These are phyloP conservation scores for Esox niger DNA, from an alignment of 2,113 vertebrate species.

Conservation along the genomic window DNA sequence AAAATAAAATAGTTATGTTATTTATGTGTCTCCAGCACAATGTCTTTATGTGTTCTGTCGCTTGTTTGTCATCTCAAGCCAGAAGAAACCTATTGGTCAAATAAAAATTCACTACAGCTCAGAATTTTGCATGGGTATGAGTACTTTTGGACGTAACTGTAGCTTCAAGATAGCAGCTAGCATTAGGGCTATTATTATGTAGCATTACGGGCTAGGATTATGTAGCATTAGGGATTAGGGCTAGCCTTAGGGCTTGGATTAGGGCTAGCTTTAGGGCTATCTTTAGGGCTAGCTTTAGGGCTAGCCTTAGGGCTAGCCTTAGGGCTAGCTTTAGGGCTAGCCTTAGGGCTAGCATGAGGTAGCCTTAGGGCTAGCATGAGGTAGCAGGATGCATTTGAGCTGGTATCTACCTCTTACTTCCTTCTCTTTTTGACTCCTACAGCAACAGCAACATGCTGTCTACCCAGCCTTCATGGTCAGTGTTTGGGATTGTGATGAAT, in stretches of 20 bases:
- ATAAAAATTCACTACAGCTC: too few relatives aligned
- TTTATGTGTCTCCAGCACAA: too few relatives aligned
- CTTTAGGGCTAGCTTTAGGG: background rate
- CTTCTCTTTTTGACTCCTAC: slow-evolving; percentile 31
- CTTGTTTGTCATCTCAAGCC: too few relatives aligned
- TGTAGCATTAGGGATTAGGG: background rate
- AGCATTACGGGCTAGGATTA: background rate
- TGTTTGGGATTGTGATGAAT: slow-evolving; percentile 25
- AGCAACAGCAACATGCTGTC: slow-evolving; percentile 62
- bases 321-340: background rate
- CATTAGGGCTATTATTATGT: background rate
- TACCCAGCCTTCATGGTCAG: slow-evolving; percentile 70
- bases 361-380: background rate
- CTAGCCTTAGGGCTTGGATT: background rate
- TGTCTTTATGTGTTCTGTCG: too few relatives aligned
- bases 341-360: background rate
- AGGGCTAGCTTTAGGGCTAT: background rate
- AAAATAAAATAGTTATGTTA: too few relatives aligned
- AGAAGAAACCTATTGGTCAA: too few relatives aligned
- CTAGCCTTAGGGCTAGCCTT: background rate
- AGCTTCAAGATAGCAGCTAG: background rate
- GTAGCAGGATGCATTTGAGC: too few relatives aligned
- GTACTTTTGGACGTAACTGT: too few relatives aligned
- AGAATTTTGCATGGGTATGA: too few relatives aligned
- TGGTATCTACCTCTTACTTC: slow-evolving; percentile 9